These are phyloP conservation scores for Strix aluco DNA, from an alignment of 2,113 vertebrate species.

Conservation along the genomic window DNA sequence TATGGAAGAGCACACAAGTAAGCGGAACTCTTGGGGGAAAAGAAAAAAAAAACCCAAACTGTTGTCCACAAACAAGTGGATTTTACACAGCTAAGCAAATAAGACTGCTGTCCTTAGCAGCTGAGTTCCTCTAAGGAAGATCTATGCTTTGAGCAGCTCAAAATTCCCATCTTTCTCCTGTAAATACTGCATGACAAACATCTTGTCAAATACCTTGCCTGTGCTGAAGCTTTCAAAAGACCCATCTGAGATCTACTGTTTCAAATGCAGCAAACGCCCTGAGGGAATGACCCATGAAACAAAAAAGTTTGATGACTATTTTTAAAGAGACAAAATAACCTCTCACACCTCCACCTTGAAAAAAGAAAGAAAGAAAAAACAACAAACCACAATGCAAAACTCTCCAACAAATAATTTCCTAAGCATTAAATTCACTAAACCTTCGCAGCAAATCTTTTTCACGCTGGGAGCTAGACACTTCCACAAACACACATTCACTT, in stretches of 20 bases:
- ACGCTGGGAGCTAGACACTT: not conserved
- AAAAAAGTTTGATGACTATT: not conserved
- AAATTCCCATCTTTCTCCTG: not conserved
- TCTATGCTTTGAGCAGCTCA: not conserved
- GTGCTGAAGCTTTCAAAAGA: not conserved
- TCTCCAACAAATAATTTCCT: not conserved
- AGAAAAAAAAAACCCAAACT: not conserved
- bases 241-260: not conserved
- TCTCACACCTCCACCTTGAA: not conserved
- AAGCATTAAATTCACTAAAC: not conserved
- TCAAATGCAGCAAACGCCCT: not conserved
- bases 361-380: not conserved
- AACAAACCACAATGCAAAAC: not conserved
- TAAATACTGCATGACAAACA: not conserved
- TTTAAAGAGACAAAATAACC: not conserved
- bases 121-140: not conserved
- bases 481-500: not conserved
- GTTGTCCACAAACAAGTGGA: not conserved
- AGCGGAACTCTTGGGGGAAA: not conserved
- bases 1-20: constrained; percentile 2
- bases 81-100: not conserved
- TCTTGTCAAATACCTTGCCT: not conserved
- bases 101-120: not conserved
- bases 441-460: not conserved
- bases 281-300: not conserved